phyloP scores from a whole-genome alignment of 2,113 vertebrate genomes.

The Cryptotis parvus region DNA sequence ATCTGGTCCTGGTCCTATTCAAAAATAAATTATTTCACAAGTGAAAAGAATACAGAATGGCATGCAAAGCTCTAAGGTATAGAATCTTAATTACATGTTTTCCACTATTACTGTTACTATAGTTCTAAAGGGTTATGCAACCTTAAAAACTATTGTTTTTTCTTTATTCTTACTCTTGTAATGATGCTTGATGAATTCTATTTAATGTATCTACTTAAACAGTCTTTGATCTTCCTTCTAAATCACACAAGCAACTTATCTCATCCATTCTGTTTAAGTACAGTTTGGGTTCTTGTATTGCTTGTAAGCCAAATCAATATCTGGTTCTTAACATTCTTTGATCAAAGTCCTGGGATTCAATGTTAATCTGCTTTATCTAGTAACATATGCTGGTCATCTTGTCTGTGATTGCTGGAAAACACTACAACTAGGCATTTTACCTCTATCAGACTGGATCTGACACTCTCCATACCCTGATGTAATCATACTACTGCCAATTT shows the following conservation, averaged over 20 bases:
- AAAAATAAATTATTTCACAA: too few relatives aligned
- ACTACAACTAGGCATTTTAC: slow-evolving; percentile 9
- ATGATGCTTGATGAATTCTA: not conserved
- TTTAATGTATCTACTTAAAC: slow-evolving; percentile 47
- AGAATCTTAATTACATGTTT: slow-evolving; percentile 32
- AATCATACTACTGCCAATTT: slow-evolving; percentile 46
- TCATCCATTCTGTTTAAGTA: slow-evolving; percentile 47
- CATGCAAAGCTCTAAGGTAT: too few relatives aligned
- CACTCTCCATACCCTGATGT: not conserved
- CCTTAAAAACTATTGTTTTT: not conserved
- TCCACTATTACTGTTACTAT: not conserved
- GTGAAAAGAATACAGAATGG: not conserved
- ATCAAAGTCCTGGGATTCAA: slow-evolving; percentile 67
- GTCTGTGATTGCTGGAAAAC: slow-evolving; percentile 77
- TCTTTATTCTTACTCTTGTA: not conserved
- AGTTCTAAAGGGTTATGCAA: not conserved
- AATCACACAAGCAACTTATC: slow-evolving; percentile 51
- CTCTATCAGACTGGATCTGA: not conserved
- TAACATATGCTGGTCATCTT: slow-evolving; percentile 74
- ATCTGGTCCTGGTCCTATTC: too few relatives aligned
- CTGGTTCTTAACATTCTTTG: slow-evolving; percentile 81
- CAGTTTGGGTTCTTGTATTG: slow-evolving; percentile 62
- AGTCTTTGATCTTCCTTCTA: slow-evolving; percentile 63
- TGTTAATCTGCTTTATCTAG: slow-evolving; percentile 71
- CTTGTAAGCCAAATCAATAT: slow-evolving; percentile 82